phyloP scores from a whole-genome alignment of 2,888 invertebrate genomes.

The Caprella mutica region DNA sequence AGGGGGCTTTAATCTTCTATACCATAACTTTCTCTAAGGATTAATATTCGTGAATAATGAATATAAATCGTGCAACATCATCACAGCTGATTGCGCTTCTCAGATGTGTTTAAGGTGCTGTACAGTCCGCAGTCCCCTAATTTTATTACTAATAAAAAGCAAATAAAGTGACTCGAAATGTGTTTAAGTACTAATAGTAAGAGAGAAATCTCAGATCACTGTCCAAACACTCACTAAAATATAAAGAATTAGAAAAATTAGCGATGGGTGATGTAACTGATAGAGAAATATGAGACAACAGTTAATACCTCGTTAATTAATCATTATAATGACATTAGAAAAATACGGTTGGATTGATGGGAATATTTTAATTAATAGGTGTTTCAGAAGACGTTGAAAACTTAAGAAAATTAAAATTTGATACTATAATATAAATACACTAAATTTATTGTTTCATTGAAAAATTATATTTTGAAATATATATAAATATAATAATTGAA shows the following conservation, averaged over 20 bases:
- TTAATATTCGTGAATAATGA: neutral
- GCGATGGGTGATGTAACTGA: neutral
- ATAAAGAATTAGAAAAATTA: neutral
- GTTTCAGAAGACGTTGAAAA: neutral
- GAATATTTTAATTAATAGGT: neutral
- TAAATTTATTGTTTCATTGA: neutral
- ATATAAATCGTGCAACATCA: neutral
- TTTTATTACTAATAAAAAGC: constrained; percentile 12
- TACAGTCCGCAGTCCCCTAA: constrained; percentile 9
- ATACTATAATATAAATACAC: neutral
- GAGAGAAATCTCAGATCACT: constrained; percentile 1
- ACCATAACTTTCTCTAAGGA: neutral
- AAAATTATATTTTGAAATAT: constrained; percentile 11
- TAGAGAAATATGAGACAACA: neutral
- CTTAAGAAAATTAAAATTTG: neutral
- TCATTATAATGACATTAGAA: neutral
- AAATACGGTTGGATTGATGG: neutral
- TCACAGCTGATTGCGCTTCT: no score
- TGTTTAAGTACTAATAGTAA: neutral
- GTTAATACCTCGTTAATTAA: neutral
- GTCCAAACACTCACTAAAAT: neutral
- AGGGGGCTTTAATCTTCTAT: neutral
- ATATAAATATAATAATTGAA: constrained; percentile 8
- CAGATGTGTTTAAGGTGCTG: constrained; percentile 9
- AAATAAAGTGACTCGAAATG: constrained; percentile 11